Conservation (phyloP, 2,888 invertebrate genomes). For the Neuroscelio doddi region DNA sequence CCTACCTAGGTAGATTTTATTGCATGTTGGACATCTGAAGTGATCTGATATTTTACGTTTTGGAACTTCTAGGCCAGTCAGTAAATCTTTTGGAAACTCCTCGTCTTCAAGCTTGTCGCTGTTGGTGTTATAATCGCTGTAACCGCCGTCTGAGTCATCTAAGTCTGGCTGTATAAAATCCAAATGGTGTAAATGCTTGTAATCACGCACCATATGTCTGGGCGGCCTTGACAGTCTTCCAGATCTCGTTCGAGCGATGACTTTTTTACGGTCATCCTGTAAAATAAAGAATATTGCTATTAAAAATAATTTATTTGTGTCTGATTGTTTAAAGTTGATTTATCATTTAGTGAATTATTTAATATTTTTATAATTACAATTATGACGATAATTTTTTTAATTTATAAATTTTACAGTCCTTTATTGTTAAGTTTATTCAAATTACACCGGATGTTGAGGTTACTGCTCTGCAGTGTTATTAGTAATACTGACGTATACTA, state of each 20-base stretch:
- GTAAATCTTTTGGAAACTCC: slow-evolving; percentile 60
- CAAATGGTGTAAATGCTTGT: slow-evolving; percentile 75
- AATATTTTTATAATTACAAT: too few relatives aligned
- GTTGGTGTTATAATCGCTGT: slow-evolving; percentile 74
- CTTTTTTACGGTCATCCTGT: slow-evolving; percentile 73
- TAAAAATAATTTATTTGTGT: too few relatives aligned
- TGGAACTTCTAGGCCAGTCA: slow-evolving; percentile 65
- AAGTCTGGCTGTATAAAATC: slow-evolving; percentile 75
- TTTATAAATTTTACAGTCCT: too few relatives aligned
- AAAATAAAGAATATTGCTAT: slow-evolving; percentile 6
- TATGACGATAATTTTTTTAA: too few relatives aligned
- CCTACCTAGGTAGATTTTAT: slow-evolving; percentile 78
- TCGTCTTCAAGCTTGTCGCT: slow-evolving; percentile 60
- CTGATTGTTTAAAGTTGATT: too few relatives aligned
- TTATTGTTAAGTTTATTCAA: slow-evolving; percentile 1
- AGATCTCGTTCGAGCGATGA: slow-evolving; percentile 74
- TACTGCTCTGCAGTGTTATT: slow-evolving; percentile 14
- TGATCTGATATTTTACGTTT: slow-evolving; percentile 73
- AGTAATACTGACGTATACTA: slow-evolving; percentile 23
- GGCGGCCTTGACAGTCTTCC: slow-evolving; percentile 76
- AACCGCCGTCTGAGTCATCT: slow-evolving; percentile 76
- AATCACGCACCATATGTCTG: slow-evolving; percentile 77
- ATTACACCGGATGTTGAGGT: slow-evolving; percentile 12
- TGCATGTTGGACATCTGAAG: slow-evolving; percentile 78
- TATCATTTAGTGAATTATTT: too few relatives aligned